Percentiles rank a stretch among this genome's conserved stretches.
phyloP scores from a whole-genome alignment of 1,140 invertebrate species.

The Rhyacophila brunnea region DNA sequence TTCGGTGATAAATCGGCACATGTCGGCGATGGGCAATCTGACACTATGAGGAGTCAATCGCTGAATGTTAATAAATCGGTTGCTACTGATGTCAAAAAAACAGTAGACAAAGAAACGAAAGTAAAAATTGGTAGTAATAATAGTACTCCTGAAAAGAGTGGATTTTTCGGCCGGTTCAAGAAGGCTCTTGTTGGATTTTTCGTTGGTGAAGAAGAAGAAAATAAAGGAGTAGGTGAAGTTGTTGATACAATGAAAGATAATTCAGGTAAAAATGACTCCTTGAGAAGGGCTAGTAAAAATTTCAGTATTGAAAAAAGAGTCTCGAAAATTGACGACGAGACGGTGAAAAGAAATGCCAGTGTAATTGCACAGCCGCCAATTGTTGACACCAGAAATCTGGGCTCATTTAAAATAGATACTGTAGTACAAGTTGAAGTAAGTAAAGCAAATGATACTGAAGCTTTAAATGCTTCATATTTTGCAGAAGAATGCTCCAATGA shows the following conservation, averaged over 20 bases:
- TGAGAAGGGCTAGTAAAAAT: too few relatives aligned
- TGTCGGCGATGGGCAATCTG: background rate
- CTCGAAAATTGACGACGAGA: too few relatives aligned
- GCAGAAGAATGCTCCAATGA: slow-evolving; percentile 25
- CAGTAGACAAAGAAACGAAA: background rate
- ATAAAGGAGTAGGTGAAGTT: background rate
- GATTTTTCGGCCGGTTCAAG: slow-evolving; percentile 27
- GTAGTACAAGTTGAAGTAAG: background rate
- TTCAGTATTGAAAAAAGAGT: too few relatives aligned
- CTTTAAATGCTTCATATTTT: slow-evolving; percentile 9
- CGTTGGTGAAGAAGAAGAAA: background rate
- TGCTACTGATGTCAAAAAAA: slow-evolving; percentile 3
- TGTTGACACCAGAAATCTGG: too few relatives aligned
- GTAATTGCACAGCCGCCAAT: too few relatives aligned
- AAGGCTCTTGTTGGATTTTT: slow-evolving; percentile 22
- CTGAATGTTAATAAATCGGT: too few relatives aligned
- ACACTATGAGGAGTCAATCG: background rate
- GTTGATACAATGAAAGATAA: background rate
- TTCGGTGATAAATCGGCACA: background rate
- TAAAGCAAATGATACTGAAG: background rate
- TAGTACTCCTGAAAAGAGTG: slow-evolving; percentile 7
- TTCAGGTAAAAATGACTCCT: too few relatives aligned
- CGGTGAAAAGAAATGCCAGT: too few relatives aligned
- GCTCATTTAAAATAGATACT: too few relatives aligned
- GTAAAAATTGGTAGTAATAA: slow-evolving; percentile 1